phyloP scores from a whole-genome alignment of 2,797 vertebrate genomes.

The Bucorvus abyssinicus region DNA sequence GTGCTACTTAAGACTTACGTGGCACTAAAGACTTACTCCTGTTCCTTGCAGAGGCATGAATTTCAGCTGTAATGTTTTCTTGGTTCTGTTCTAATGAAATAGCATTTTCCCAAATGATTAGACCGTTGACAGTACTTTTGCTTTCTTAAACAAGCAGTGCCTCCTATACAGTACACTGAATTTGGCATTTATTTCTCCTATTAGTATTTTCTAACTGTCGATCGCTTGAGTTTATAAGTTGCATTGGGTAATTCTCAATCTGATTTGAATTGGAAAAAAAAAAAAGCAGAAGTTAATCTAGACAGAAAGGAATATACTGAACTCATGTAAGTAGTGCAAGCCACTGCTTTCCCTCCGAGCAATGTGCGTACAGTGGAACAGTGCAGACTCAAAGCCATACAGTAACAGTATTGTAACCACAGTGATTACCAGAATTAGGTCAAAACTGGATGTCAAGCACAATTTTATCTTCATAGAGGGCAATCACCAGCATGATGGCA shows the following conservation, averaged over 20 bases:
- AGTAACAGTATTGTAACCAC: slow-evolving; percentile 36
- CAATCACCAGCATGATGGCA: slow-evolving; percentile 96
- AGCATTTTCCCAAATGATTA: background rate
- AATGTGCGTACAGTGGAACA: slow-evolving; percentile 62
- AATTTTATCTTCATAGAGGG: slow-evolving; percentile 96
- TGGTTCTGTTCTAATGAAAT: background rate
- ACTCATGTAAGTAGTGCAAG: slow-evolving; percentile 62
- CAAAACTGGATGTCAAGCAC: slow-evolving; percentile 91
- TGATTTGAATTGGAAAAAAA: background rate
- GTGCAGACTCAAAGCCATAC: slow-evolving; percentile 64
- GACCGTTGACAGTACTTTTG: background rate
- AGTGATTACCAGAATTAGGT: slow-evolving; percentile 57
- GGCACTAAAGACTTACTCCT: background rate
- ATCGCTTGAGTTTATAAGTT: background rate
- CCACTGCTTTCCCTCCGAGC: slow-evolving; percentile 65
- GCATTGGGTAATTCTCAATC: background rate
- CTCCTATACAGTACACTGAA: background rate
- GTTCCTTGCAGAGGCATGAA: background rate
- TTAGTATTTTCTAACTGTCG: background rate
- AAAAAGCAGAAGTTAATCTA: slow-evolving; percentile 9
- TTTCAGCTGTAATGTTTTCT: background rate
- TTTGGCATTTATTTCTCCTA: background rate
- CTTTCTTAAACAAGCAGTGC: background rate
- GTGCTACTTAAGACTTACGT: background rate
- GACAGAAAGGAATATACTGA: background rate